Base-by-base conservation (phyloP, 1,140 invertebrate species). In the Chlorops oryzae region DNA sequence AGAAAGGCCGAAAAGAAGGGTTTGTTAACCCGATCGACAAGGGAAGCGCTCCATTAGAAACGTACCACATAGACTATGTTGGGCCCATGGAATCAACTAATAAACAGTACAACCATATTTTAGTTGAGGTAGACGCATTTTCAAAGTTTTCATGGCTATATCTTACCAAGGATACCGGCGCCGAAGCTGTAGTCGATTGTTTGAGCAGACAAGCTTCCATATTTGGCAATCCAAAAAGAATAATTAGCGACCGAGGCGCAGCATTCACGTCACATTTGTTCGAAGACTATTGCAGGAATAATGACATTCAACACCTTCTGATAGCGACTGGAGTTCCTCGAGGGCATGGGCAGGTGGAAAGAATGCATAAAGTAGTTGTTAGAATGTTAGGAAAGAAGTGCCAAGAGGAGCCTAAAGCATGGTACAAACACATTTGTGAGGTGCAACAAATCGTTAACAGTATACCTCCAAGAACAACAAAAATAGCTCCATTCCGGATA, bases 1-100 rank as follows among this genome's bases (percentile, higher is more conserved):
- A 69, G 18, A 37, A 47, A 47, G 74, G 73, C 5, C 75, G 73
- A 51, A 52, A 65, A 44, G 66, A 75, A 58, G 73, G 66, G 3
- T 54, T 53, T 12, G 39, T 72, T 10, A 38, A 70, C 37, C 54
- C 61, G 0, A 58, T 72, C 9, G 50, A 58, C 2, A 73, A 63
- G 51, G 54, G 48, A 10, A 61, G 59, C 9, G 22, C 49, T 1
- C 62, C 67, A 4, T 50, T 69, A 7, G 23, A 37, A 23, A 65
- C 61, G 6, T 55, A 52, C 1, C 55, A 53, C 21, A 21, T 56
- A 21, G 51, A 49, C 22, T 48, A 24, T 28, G 13, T 49, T 23
- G 66, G 72, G 27, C 62, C 62, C 17, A 27, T 64, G 32, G 44
- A 55, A 25, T 24, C 54, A 4, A 65, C 62, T 2, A 59, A 57